phyloP scores from a whole-genome alignment of 2,888 invertebrate species.

The Andrena flavipes region DNA sequence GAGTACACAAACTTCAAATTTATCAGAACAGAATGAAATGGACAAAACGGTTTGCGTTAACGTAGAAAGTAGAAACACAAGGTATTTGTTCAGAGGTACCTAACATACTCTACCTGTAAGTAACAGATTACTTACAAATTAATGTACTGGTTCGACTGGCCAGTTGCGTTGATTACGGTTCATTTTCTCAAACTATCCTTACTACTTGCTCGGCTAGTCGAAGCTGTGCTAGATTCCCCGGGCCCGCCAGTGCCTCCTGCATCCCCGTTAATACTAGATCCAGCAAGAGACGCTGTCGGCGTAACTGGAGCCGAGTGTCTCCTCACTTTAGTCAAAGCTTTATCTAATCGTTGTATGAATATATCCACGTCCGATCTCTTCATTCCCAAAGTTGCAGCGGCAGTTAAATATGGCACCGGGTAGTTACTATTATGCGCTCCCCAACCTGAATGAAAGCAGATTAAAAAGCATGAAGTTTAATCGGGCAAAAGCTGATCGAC shows the following conservation, averaged over 20 bases:
- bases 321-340: constrained; percentile 85
- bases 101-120: constrained; percentile 61
- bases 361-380: constrained; percentile 88
- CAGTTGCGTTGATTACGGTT: constrained; percentile 84
- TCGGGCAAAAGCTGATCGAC: no score
- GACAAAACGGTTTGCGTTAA: not conserved
- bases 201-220: constrained; percentile 83
- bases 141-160: constrained; percentile 83
- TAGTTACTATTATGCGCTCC: constrained; percentile 89
- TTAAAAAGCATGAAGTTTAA: not conserved
- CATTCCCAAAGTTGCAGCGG: constrained; percentile 90
- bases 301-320: constrained; percentile 82
- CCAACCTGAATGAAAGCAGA: constrained; percentile 86
- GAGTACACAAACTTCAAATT: not conserved
- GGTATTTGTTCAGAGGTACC: constrained; percentile 60
- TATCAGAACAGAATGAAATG: not conserved
- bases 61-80: constrained; percentile 1
- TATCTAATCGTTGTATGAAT: constrained; percentile 88
- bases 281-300: constrained; percentile 81
- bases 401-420: constrained; percentile 89
- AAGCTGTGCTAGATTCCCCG: constrained; percentile 82
- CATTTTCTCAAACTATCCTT: constrained; percentile 83
- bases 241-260: constrained; percentile 80
- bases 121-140: constrained; percentile 76
- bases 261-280: constrained; percentile 82